Evolutionary conservation across 2,113 vertebrate species (phyloP).

Genomic region (Nanorana parkeri): DNA sequence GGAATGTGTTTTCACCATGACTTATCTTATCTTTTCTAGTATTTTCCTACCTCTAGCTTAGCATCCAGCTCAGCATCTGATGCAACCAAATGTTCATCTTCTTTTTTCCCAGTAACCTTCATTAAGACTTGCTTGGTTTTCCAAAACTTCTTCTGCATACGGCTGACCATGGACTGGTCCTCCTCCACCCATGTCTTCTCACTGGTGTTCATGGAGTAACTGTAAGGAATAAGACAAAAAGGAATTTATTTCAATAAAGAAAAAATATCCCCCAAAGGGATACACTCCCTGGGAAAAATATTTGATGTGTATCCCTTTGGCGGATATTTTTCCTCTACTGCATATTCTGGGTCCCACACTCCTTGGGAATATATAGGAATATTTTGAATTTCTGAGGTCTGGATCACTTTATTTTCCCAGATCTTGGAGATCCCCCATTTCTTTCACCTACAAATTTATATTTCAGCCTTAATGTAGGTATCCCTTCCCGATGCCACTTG

Average conservation of each 20-base stretch:
- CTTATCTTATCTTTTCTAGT: background rate
- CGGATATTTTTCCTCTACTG: too few species aligned
- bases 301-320: too few species aligned
- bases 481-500: background rate
- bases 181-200: constrained; percentile 71
- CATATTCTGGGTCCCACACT: too few species aligned
- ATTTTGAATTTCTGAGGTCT: too few species aligned
- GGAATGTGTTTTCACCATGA: constrained; percentile 17
- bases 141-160: constrained; percentile 87
- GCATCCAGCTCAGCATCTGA: constrained; percentile 83
- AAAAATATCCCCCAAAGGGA: too few species aligned
- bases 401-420: too few species aligned
- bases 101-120: constrained; percentile 86
- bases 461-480: background rate
- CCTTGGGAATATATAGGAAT: too few species aligned
- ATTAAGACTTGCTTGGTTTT: constrained; percentile 84
- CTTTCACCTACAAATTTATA: too few species aligned
- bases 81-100: constrained; percentile 80
- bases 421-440: too few species aligned
- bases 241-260: background rate
- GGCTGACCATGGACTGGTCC: constrained; percentile 77
- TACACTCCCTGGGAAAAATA: too few species aligned
- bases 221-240: constrained; percentile 47
- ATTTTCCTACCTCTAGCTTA: constrained; percentile 77
- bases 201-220: constrained; percentile 73